phyloP scores from a whole-genome alignment of 2,113 vertebrate genomes.

The Regulus satrapa region DNA sequence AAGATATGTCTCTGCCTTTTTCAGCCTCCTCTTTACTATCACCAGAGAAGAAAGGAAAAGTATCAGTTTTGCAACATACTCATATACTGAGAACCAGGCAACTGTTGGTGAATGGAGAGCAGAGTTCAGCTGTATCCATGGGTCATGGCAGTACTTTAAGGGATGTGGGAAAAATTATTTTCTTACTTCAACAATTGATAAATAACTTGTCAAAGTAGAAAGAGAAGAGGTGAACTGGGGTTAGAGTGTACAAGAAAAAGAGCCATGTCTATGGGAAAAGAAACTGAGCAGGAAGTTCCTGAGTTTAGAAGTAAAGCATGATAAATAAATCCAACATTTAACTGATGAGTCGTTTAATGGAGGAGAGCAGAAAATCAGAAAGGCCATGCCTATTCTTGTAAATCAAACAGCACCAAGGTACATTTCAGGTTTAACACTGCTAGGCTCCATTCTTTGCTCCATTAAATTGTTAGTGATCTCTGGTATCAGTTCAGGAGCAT shows the following conservation, averaged over 20 bases:
- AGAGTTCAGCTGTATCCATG: background rate
- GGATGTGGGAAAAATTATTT: background rate
- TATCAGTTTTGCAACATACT: background rate
- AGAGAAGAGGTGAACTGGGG: background rate
- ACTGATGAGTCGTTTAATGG: background rate
- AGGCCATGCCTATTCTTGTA: background rate
- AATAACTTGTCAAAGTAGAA: background rate
- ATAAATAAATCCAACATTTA: background rate
- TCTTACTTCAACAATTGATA: background rate
- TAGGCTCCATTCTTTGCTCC: background rate
- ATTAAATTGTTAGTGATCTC: background rate
- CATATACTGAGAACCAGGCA: background rate
- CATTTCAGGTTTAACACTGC: background rate
- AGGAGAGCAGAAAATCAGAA: background rate
- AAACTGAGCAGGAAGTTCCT: background rate
- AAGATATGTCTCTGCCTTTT: background rate
- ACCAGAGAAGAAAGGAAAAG: background rate
- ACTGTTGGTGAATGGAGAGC: background rate
- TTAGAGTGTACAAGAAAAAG: background rate
- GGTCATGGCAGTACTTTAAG: background rate
- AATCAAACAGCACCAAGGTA: background rate
- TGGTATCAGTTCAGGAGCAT: background rate
- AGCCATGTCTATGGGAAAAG: background rate
- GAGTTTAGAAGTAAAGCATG: background rate
- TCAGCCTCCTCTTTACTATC: background rate